Base-by-base conservation (phyloP, 35 echinoderm and acorn worm species). In the Chiridota heheva region DNA sequence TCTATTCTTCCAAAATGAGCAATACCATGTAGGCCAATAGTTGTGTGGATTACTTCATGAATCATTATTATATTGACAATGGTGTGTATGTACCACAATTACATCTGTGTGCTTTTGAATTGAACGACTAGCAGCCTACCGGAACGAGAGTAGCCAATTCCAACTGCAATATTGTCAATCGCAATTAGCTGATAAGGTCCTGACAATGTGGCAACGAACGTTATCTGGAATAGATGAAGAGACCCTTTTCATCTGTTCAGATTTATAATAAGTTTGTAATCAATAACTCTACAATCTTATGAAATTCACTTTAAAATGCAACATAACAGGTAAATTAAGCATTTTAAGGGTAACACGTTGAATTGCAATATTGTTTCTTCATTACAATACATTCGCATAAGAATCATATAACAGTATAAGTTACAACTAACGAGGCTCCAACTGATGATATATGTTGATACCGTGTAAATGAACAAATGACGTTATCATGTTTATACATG, bases 151-250 rank as follows among this genome's bases (percentile, higher is more conserved):
- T 45, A 72, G 3, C 41, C 41, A 28, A 27, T 45, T 28, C 20
- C 27, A 10, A 72, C 27, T 1, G 69, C 69, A 44, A 72, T 72
- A 44, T 72, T 72, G 69, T 72, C 69, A 7, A 72, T 42, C 28
- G 41, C 69, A 30, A 72, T 44, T 24, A 36, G 22, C 20, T 72
- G 69, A 42, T 72, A 10, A 72, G 69, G 38, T n/a, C 40, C 44
- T 44, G 69, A 72, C 22, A 72, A 17, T 24, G 36, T 20, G 12
- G 69, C 69, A 4, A 72, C 69, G 33, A 72, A 72, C 36, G 69
- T 16, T 28, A 72, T 42, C 69, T 72, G 69, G n/a, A n/a, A n/a
- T n/a, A 26, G 29, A 42, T 7, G 29, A n/a, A 5, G 58, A 28
- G 58, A 60, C 20, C 26, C 24, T 60, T 5, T 15, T 24, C 26